Evolutionary conservation across 2,888 invertebrate species (phyloP).

Genomic region (Diadromus collaris): DNA sequence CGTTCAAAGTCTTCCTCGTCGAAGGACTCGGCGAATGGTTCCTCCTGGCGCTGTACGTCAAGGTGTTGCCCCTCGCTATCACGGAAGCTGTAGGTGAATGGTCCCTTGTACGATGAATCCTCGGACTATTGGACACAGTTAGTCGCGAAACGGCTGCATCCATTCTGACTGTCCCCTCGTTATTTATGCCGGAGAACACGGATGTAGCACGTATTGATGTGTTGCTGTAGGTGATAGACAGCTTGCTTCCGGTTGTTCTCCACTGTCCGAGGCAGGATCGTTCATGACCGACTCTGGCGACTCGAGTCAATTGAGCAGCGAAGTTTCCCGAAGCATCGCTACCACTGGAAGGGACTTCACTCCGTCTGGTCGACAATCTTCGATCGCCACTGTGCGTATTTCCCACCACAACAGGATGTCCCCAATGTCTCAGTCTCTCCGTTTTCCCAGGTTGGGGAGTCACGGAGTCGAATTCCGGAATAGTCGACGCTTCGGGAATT

Average conservation of each 20-base stretch:
- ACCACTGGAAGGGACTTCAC: constrained; percentile 16
- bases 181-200: constrained; percentile 40
- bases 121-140: constrained; percentile 17
- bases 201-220: constrained; percentile 40
- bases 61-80: not conserved
- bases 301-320: constrained; percentile 27
- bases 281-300: constrained; percentile 22
- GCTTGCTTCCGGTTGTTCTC: constrained; percentile 40
- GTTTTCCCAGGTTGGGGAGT: not conserved
- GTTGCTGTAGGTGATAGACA: constrained; percentile 50
- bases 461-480: constrained; percentile 5
- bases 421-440: not conserved
- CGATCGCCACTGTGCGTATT: not conserved
- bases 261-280: constrained; percentile 35
- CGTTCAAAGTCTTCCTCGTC: constrained; percentile 18
- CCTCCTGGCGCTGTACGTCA: not conserved
- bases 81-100: constrained; percentile 18
- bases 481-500: constrained; percentile 48
- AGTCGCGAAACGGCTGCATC: constrained; percentile 21
- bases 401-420: constrained; percentile 22
- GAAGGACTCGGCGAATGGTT: constrained; percentile 10
- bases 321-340: constrained; percentile 35
- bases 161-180: constrained; percentile 36
- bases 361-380: constrained; percentile 14
- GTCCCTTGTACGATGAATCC: not conserved